Conservation (phyloP, 1,140 invertebrate genomes). For the Lucilia sericata region DNA sequence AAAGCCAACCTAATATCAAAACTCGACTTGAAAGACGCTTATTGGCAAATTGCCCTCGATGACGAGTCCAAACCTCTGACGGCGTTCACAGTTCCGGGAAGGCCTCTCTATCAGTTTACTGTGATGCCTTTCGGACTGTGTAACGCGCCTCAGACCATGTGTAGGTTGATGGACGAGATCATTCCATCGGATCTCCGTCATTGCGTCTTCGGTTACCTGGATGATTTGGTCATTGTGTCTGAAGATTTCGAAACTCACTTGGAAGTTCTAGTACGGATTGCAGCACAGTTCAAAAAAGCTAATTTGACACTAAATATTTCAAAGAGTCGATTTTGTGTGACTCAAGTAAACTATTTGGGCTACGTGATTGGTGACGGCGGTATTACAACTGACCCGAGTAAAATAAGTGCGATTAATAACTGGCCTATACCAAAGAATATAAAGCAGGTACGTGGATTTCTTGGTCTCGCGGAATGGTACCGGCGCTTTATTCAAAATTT, state of each 20-base stretch:
- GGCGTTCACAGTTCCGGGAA: too few species aligned
- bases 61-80: too few species aligned
- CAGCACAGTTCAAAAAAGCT: constrained; percentile 60
- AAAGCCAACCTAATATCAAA: too few species aligned
- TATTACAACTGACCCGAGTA: constrained; percentile 51
- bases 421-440: constrained; percentile 48
- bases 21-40: too few species aligned
- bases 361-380: constrained; percentile 49
- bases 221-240: constrained; percentile 44
- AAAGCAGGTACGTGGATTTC: constrained; percentile 46
- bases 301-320: constrained; percentile 68
- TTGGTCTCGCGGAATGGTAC: constrained; percentile 50
- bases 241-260: constrained; percentile 65
- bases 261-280: constrained; percentile 58
- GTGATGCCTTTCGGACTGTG: too few species aligned
- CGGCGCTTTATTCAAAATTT: constrained; percentile 46
- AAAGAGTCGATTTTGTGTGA: constrained; percentile 67
- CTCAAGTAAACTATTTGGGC: constrained; percentile 50
- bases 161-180: too few species aligned
- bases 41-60: too few species aligned
- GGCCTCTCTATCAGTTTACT: too few species aligned
- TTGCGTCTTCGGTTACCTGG: constrained; percentile 47
- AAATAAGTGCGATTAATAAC: constrained; percentile 51
- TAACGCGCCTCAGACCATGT: too few species aligned
- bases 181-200: too few species aligned